Base-by-base conservation (phyloP, 2,888 invertebrate genomes). In the Ectobius pallidus region DNA sequence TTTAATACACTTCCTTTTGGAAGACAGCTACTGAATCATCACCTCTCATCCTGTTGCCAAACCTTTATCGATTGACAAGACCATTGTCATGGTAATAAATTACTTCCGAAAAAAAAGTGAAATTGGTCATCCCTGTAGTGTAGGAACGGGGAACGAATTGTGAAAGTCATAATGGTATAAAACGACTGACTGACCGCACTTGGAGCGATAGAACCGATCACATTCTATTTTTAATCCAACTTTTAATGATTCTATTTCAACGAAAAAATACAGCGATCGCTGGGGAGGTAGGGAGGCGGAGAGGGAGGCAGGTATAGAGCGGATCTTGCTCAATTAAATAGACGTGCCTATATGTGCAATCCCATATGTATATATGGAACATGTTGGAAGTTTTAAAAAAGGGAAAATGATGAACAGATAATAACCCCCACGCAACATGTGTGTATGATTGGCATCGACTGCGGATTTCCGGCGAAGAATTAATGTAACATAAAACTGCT, bases 281-380 rank as follows among this genome's bases (percentile, higher is more conserved):
- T 55, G 22, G 25, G 16, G 65, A 30, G 65, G n/a, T n/a, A 65
- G 22, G 65, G 27, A 9, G 55, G 7, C 42, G 44, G 65, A 30
- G 65, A 65, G 22, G 65, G 27, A 9, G 55, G 7, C 42, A 65
- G 65, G 65, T 46, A 44, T 22, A 27, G 65, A 46, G 44, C 65
- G 65, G 39, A 65, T 65, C 65, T 65, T 65, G 65, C 27, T 46
- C 65, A 65, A 65, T 65, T 65, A 65, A 44, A 65, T 65, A 65
- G 22, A 27, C 46, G 46, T 14, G 39, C 65, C 34, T 34, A 34
- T 34, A 34, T 34, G 34, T 11, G 11, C n/a, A 11, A 7, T 34
- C 34, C 34, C 34, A 34, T 34, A 34, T 34, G 34, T 34, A 34
- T 34, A 6, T 34, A 34, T 34, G 11, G 34, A 34, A 6, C 34